A percentile compares a stretch with the other conserved stretches of the same genome.
These are phyloP conservation scores for Apotomis betuletana DNA, from an alignment of 2,888 invertebrate species.

Conservation along the genomic window DNA sequence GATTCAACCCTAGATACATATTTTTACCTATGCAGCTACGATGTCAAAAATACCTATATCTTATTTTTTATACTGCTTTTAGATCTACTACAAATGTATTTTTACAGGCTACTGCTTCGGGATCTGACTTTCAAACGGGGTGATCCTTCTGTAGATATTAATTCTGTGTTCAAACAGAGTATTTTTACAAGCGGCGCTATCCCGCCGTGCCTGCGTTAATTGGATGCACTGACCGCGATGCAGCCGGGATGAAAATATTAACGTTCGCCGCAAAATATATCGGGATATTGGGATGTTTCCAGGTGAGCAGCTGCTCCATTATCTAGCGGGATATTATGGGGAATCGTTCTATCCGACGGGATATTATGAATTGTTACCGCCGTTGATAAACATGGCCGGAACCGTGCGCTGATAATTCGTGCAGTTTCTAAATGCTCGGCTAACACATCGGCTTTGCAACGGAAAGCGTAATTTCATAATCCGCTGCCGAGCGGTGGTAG, in stretches of 20 bases:
- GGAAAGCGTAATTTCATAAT: no score
- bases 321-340: constrained; percentile 42
- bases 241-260: constrained; percentile 68
- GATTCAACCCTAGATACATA: no score
- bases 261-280: constrained; percentile 64
- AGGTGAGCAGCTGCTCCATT: constrained; percentile 54
- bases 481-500: no score
- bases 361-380: constrained; percentile 32
- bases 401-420: constrained; percentile 34
- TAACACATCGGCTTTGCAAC: neutral
- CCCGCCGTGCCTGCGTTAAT: constrained; percentile 65
- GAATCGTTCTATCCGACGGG: constrained; percentile 33
- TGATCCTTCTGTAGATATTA: neutral
- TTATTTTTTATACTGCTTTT: no score
- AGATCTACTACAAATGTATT: no score
- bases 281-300: constrained; percentile 67
- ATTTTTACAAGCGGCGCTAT: constrained; percentile 65
- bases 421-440: neutral
- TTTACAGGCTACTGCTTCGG: no score
- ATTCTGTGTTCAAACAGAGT: constrained; percentile 52
- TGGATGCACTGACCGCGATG: constrained; percentile 74
- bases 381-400: constrained; percentile 58
- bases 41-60: no score
- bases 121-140: neutral
- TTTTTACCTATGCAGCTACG: no score